phyloP scores from a whole-genome alignment of 2,888 invertebrate genomes.

The Mechanitis mazaeus region DNA sequence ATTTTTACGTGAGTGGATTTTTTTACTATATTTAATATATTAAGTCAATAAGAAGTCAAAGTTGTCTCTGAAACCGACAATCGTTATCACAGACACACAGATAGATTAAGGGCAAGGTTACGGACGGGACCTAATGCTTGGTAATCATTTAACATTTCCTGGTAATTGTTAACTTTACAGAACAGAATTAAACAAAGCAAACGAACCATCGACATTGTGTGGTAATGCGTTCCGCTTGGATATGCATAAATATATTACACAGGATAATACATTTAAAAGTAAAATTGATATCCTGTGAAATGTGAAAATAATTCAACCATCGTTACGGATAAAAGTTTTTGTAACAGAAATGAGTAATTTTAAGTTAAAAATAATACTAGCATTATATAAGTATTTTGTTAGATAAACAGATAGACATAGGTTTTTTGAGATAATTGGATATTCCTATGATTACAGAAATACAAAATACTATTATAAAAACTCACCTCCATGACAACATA shows the following conservation, averaged over 20 bases:
- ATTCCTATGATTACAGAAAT: neutral
- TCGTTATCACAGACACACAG: conserved; percentile 41
- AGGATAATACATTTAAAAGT: neutral
- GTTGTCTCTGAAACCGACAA: conserved; percentile 5
- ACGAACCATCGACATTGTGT: conserved; percentile 33
- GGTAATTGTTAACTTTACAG: conserved; percentile 38
- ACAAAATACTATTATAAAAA: conserved; percentile 5
- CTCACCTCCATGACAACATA: conserved; percentile 99
- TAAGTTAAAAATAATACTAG: too few relatives aligned
- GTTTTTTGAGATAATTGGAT: too few relatives aligned
- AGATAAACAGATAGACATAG: too few relatives aligned
- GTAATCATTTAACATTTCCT: conserved; percentile 42
- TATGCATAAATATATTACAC: neutral
- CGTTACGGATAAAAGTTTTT: too few relatives aligned
- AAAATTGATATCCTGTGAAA: neutral
- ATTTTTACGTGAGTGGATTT: too few relatives aligned
- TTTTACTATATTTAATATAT: too few relatives aligned
- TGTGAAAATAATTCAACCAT: neutral
- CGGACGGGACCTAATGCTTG: conserved; percentile 39
- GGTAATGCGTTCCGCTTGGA: conserved; percentile 29
- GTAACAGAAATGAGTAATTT: too few relatives aligned
- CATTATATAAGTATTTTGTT: too few relatives aligned
- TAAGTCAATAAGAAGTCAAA: neutral
- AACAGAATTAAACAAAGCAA: conserved; percentile 31
- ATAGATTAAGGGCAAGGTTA: conserved; percentile 57